phyloP scores from a whole-genome alignment of 2,888 invertebrate species.

The Cyrtodaria siliqua region DNA sequence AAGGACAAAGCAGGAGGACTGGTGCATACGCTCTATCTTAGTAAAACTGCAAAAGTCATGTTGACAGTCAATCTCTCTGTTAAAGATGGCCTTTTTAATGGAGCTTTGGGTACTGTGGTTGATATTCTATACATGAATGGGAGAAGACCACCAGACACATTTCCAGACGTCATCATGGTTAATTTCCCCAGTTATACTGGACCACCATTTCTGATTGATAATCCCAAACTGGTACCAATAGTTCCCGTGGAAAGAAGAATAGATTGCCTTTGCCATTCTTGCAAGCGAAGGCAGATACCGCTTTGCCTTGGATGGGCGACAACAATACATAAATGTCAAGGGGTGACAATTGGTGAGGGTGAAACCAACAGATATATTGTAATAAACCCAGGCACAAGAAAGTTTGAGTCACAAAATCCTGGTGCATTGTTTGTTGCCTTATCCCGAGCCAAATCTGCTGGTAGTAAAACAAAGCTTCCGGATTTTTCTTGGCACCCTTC shows the following conservation, averaged over 20 bases:
- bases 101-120: conserved; percentile 46
- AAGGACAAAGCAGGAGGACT: neutral
- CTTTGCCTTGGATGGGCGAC: conserved; percentile 56
- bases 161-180: conserved; percentile 48
- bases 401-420: conserved; percentile 56
- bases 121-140: conserved; percentile 19
- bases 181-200: conserved; percentile 53
- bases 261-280: conserved; percentile 46
- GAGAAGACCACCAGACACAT: neutral
- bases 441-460: conserved; percentile 54
- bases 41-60: neutral
- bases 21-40: neutral
- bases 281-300: conserved; percentile 53
- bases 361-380: conserved; percentile 35
- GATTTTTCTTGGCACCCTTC: conserved; percentile 61
- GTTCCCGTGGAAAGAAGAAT: conserved; percentile 51
- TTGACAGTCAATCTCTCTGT: conserved; percentile 30
- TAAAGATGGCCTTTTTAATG: conserved; percentile 59
- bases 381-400: conserved; percentile 39
- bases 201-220: conserved; percentile 33
- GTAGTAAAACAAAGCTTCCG: conserved; percentile 20
- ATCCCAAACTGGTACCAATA: conserved; percentile 49
- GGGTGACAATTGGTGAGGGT: conserved; percentile 53
- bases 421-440: conserved; percentile 63
- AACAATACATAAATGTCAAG: conserved; percentile 56